phyloP scores from a whole-genome alignment of 2,113 vertebrate species.

The Cyprinus carpio region DNA sequence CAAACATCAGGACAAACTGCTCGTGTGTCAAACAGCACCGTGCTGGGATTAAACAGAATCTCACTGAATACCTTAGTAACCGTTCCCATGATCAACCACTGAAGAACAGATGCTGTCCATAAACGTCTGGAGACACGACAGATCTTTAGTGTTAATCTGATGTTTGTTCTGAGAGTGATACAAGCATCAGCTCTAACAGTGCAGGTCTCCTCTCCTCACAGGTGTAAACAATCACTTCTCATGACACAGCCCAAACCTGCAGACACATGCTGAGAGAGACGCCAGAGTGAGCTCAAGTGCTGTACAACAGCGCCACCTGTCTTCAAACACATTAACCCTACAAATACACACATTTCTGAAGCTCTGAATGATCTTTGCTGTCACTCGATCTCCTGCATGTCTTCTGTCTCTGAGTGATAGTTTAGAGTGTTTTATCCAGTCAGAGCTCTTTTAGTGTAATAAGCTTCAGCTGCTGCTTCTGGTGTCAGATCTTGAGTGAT shows the following conservation, averaged over 20 bases:
- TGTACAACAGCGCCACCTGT: constrained; percentile 76
- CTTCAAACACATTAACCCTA: not conserved
- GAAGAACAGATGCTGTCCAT: not conserved
- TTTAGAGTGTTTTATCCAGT: too few species aligned
- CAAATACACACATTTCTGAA: too few species aligned
- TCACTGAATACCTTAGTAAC: too few species aligned
- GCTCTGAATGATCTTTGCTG: too few species aligned
- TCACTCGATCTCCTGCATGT: too few species aligned
- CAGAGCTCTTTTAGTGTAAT: too few species aligned
- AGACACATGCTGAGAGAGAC: too few species aligned
- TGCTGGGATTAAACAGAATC: not conserved
- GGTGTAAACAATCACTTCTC: constrained; percentile 73
- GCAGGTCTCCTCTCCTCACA: too few species aligned
- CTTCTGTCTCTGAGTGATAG: too few species aligned
- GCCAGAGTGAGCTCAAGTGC: constrained; percentile 14
- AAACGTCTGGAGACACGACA: not conserved
- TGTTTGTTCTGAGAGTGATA: not conserved
- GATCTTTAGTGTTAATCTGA: not conserved
- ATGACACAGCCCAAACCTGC: constrained; percentile 63
- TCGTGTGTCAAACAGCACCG: not conserved
- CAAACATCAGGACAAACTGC: not conserved
- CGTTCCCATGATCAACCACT: not conserved
- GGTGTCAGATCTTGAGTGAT: too few species aligned
- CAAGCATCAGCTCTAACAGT: not conserved
- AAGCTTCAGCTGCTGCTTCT: too few species aligned